phyloP scores from a whole-genome alignment of 92 coral and sea anemone species.

The Phenganax subtilis region DNA sequence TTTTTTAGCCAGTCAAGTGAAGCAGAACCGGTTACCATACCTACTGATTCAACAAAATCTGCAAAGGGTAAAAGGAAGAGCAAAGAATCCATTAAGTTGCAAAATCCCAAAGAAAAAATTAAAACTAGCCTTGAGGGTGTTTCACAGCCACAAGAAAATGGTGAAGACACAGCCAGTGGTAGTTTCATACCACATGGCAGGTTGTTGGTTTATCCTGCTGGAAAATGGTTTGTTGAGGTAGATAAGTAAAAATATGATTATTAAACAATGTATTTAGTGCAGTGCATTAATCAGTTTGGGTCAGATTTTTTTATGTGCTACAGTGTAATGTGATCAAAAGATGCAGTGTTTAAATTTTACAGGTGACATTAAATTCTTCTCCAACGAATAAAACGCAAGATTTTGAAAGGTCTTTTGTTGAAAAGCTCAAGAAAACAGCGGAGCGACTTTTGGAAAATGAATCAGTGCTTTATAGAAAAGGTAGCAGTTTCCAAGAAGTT shows the following conservation, averaged over 20 bases:
- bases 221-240: conserved; percentile 90
- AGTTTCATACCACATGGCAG: conserved; percentile 25
- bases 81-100: background rate
- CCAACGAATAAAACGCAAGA: background rate
- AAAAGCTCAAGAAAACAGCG: conserved; percentile 58
- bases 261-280: too few relatives aligned
- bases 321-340: background rate
- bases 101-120: conserved; percentile 7
- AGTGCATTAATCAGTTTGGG: too few relatives aligned
- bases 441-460: conserved; percentile 68
- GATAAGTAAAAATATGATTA: background rate
- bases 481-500: conserved; percentile 8
- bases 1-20: background rate
- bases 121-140: background rate
- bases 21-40: background rate
- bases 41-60: background rate
- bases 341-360: background rate
- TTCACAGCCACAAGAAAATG: background rate
- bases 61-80: conserved; percentile 1
- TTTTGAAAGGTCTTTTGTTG: conserved; percentile 29
- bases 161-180: background rate
- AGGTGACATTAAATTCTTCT: conserved; percentile 8
- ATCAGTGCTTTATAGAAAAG: conserved; percentile 58
- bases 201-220: conserved; percentile 66
- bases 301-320: background rate